A percentile compares a stretch with the other conserved stretches of the same genome.
Evolutionary conservation across 2,888 invertebrate species (phyloP).

Genomic region (Drosophila bunnanda): DNA sequence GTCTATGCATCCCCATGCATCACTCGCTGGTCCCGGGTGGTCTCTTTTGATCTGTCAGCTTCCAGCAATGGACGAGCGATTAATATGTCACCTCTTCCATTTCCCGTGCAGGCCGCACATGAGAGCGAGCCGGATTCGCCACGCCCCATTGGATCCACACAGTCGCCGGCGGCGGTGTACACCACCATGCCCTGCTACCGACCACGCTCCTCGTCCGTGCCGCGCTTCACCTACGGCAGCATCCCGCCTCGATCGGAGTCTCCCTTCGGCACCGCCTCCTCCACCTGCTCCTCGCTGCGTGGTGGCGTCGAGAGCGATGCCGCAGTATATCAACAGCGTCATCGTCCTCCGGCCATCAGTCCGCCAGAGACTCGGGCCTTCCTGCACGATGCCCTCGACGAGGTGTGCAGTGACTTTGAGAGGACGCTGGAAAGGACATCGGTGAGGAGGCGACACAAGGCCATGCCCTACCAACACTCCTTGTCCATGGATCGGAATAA

Average conservation of each 20-base stretch:
- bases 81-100: constrained; percentile 58
- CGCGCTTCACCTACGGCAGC: constrained; percentile 77
- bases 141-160: constrained; percentile 52
- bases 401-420: constrained; percentile 90
- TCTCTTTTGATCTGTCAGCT: constrained; percentile 31
- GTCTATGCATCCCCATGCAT: neutral
- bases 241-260: constrained; percentile 73
- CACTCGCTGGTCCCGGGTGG: constrained; percentile 19
- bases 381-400: constrained; percentile 85
- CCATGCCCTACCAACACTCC: constrained; percentile 37
- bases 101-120: constrained; percentile 75
- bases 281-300: constrained; percentile 79
- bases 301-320: constrained; percentile 77
- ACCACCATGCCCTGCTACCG: constrained; percentile 57
- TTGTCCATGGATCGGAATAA: constrained; percentile 81
- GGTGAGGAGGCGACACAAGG: constrained; percentile 78
- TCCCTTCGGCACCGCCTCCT: constrained; percentile 81
- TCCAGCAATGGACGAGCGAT: constrained; percentile 49
- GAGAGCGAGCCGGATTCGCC: constrained; percentile 84
- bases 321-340: constrained; percentile 55
- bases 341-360: constrained; percentile 69
- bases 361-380: constrained; percentile 84
- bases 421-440: constrained; percentile 87
- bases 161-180: constrained; percentile 31
- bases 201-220: constrained; percentile 79